A percentile compares a stretch with the other conserved stretches of the same genome.
Evolutionary conservation across 2,797 vertebrate species (phyloP).

Genomic region (Malurus splendens): DNA sequence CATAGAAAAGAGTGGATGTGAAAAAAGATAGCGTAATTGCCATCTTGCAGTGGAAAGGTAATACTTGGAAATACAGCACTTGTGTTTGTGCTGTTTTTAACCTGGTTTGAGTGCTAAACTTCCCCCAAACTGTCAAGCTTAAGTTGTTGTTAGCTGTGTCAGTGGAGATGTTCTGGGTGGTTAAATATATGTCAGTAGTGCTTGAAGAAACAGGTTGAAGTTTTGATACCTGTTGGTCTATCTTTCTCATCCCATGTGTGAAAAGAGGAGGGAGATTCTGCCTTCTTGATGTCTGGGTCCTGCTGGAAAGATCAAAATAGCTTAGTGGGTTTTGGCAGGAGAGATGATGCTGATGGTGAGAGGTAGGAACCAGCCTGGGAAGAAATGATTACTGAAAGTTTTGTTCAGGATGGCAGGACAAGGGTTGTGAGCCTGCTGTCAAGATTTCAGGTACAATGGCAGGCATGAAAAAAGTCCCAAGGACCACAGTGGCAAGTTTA

Average conservation of each 20-base stretch:
- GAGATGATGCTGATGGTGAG: not conserved
- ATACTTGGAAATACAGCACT: not conserved
- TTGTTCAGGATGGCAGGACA: not conserved
- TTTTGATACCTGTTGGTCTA: not conserved
- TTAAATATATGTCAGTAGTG: not conserved
- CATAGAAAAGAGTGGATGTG: not conserved
- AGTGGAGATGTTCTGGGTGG: not conserved
- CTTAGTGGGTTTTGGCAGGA: not conserved
- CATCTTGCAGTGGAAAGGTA: not conserved
- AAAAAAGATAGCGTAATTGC: not conserved
- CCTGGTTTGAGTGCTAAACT: not conserved
- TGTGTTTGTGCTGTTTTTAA: not conserved
- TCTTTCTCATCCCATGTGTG: not conserved
- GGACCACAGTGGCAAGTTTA: not conserved
- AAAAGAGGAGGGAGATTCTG: not conserved
- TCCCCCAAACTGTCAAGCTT: not conserved
- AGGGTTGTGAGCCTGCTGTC: not conserved
- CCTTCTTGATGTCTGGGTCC: not conserved
- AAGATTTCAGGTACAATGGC: not conserved
- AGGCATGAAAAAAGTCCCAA: not conserved
- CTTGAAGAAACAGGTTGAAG: not conserved
- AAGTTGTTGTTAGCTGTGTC: not conserved
- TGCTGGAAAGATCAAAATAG: not conserved
- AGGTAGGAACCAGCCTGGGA: not conserved
- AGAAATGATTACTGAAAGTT: not conserved